Conservation (phyloP, 1,140 invertebrate species). For the Drosophila albomicans region DNA sequence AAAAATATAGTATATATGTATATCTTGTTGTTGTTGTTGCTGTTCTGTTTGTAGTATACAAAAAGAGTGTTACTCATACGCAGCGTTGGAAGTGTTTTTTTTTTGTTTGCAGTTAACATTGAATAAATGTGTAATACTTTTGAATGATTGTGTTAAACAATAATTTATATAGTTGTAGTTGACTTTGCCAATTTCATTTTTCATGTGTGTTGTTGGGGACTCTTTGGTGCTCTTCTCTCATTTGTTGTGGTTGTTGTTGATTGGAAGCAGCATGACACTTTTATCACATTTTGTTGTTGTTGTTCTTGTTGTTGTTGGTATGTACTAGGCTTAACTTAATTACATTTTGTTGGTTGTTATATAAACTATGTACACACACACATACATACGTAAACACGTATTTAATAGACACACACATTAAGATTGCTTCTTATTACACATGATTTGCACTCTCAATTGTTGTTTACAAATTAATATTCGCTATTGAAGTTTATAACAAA, state of each 20-base stretch:
- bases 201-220: slow-evolving; percentile 14
- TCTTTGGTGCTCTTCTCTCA: slow-evolving; percentile 46
- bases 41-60: slow-evolving; percentile 63
- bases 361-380: slow-evolving; percentile 52
- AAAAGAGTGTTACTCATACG: slow-evolving; percentile 73
- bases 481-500: slow-evolving; percentile 74
- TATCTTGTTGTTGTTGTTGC: slow-evolving; percentile 43
- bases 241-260: slow-evolving; percentile 45
- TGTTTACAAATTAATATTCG: slow-evolving; percentile 73
- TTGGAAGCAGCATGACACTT: slow-evolving; percentile 79
- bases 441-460: slow-evolving; percentile 53
- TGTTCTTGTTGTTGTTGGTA: slow-evolving; percentile 69
- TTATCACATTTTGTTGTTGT: slow-evolving; percentile 74
- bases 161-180: slow-evolving; percentile 15
- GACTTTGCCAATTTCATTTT: slow-evolving; percentile 18
- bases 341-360: slow-evolving; percentile 49
- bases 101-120: slow-evolving; percentile 59
- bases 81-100: slow-evolving; percentile 67
- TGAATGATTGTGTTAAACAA: slow-evolving; percentile 46
- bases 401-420: slow-evolving; percentile 52
- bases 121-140: slow-evolving; percentile 57
- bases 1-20: slow-evolving; percentile 69
- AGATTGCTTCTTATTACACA: slow-evolving; percentile 71
- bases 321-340: slow-evolving; percentile 79
- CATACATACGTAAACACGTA: slow-evolving; percentile 11